These are phyloP conservation scores for Clamator glandarius DNA, from an alignment of 2,797 vertebrate species.

Conservation along the genomic window DNA sequence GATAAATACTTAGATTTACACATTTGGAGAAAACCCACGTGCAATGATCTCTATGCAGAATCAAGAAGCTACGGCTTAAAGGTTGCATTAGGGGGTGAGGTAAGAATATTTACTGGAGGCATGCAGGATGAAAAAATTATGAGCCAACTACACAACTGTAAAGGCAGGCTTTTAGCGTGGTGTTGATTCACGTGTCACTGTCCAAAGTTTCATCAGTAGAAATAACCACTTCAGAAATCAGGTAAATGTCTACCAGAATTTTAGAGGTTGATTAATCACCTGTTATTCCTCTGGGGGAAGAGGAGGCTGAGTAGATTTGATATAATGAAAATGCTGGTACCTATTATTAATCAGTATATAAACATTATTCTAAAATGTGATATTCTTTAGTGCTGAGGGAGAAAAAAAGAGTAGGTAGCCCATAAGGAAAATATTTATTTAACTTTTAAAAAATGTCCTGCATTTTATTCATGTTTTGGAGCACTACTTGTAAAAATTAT, in stretches of 20 bases:
- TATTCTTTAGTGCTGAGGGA: neutral
- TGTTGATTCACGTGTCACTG: neutral
- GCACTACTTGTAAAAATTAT: too few relatives aligned
- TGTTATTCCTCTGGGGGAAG: neutral
- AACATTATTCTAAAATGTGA: neutral
- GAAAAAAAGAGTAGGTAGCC: neutral
- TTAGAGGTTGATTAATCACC: neutral
- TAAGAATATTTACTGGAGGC: neutral
- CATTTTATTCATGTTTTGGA: neutral
- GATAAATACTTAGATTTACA: neutral
- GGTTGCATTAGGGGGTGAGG: accelerated
- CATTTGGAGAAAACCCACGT: neutral
- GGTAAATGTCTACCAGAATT: neutral
- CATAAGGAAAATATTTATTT: neutral
- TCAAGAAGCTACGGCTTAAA: neutral
- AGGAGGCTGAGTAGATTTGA: neutral
- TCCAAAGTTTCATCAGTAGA: neutral
- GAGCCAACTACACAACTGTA: neutral
- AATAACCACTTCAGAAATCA: constrained; percentile 8
- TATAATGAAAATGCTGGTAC: neutral
- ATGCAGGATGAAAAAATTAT: neutral
- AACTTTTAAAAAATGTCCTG: neutral
- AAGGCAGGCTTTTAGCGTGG: neutral
- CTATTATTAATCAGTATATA: constrained; percentile 4
- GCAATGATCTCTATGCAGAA: neutral